These are phyloP conservation scores for Acanthornis magna DNA, from an alignment of 2,797 vertebrate genomes.

Conservation along the genomic window DNA sequence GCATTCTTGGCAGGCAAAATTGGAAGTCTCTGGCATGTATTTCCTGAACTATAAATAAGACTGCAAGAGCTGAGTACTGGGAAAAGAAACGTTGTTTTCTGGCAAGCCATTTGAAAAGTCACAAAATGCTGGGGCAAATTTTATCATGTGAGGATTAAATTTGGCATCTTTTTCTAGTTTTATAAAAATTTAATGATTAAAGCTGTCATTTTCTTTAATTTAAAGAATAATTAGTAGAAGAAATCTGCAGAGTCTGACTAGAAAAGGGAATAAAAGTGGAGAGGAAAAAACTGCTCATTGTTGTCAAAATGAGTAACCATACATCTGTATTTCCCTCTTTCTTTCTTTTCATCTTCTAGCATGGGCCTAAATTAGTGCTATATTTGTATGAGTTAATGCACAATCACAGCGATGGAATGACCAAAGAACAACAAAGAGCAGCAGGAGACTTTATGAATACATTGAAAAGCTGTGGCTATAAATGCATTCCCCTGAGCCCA, in stretches of 20 bases:
- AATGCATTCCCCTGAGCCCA: constrained; percentile 84
- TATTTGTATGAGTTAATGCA: constrained; percentile 92
- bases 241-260: not conserved
- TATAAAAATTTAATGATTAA: not conserved
- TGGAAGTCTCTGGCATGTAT: not conserved
- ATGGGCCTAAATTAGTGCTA: constrained; percentile 91
- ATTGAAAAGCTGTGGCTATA: constrained; percentile 88
- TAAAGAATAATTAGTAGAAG: not conserved
- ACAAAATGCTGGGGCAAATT: not conserved
- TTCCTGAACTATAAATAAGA: not conserved
- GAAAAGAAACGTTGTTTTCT: not conserved
- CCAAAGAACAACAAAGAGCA: constrained; percentile 81
- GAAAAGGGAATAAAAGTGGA: not conserved
- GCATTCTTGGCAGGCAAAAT: not conserved
- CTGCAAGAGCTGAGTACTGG: not conserved
- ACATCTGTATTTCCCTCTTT: not conserved
- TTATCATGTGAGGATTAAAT: not conserved
- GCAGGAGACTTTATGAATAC: constrained; percentile 86
- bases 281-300: not conserved
- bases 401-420: constrained; percentile 85
- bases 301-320: not conserved
- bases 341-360: constrained; percentile 74
- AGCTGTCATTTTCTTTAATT: not conserved
- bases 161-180: not conserved
- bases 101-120: not conserved